Percentiles rank a stretch among this genome's conserved stretches.
phyloP scores from a whole-genome alignment of 2,888 invertebrate genomes.

The Noctua janthe region DNA sequence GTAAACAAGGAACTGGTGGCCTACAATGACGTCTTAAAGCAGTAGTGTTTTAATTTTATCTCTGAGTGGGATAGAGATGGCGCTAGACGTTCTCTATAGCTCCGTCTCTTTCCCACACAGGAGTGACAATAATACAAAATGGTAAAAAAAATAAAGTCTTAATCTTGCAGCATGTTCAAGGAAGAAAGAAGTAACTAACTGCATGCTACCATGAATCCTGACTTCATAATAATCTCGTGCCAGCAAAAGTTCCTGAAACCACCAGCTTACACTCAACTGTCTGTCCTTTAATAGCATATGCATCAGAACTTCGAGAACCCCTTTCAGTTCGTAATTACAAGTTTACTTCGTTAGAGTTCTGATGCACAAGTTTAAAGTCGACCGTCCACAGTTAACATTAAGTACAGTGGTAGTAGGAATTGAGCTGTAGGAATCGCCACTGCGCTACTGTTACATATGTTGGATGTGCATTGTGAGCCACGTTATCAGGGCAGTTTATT shows the following conservation, averaged over 20 bases:
- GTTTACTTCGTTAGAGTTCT: constrained; percentile 57
- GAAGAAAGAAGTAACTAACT: background rate
- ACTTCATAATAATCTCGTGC: background rate
- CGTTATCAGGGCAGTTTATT: no score
- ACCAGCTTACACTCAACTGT: background rate
- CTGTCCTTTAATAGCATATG: constrained; percentile 6
- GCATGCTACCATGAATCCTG: background rate
- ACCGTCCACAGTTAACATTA: background rate
- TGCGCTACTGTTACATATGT: background rate
- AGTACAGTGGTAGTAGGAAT: background rate
- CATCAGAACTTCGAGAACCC: constrained; percentile 27
- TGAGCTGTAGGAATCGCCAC: background rate
- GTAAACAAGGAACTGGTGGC: background rate
- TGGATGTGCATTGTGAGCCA: background rate
- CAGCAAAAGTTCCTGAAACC: constrained; percentile 5
- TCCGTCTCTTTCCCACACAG: background rate
- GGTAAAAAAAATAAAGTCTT: no score
- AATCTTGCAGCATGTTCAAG: background rate
- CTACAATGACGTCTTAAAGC: background rate
- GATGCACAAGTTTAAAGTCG: constrained; percentile 70
- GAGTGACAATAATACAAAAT: background rate
- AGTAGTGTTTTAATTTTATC: background rate
- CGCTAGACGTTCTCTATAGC: background rate
- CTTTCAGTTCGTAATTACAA: constrained; percentile 56
- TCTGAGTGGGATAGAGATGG: background rate